Base-by-base conservation (phyloP, 2,113 vertebrate genomes). In the Nannobrachium achirus region DNA sequence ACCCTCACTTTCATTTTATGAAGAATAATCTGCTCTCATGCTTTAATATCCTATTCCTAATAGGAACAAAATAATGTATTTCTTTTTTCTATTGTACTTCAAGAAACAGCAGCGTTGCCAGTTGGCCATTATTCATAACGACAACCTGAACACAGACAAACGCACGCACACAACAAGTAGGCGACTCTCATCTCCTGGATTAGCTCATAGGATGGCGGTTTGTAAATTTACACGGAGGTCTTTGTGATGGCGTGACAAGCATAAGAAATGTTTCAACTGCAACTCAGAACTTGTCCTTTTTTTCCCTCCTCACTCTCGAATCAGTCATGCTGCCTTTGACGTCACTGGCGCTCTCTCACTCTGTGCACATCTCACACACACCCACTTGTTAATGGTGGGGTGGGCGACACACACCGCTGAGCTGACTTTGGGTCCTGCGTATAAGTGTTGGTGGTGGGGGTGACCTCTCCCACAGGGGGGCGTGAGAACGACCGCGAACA, bases 401-500 rank as follows among this genome's bases (percentile, higher is more conserved):
- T 33, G 25, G 25, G 25, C 25, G 25, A 33, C 25, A 33, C 25
- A 33, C 25, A 75, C 49, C 42, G 74, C 68, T 41, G 55, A 50
- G 66, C 71, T 79, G 74, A 84, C 80, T 83, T 65, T 71, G 80
- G 75, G 48, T 69, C 52, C 57, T 8, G 20, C 52, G 46, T 71
- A 72, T 1, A 67, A 74, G 73, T 86, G 79, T 79, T 73, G 46
- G 75, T 73, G 46, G 75, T 1, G 65, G 38, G 81, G 61, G 69
- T 85, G 88, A 91, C 88, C 86, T 86, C 76, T 69, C 53, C n/a
- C 0, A 15, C 57, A 67, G 16, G 65, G 79, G 85, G 82, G 83
- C 88, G 84, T 91, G 88, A 89, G 86, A 91, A 89, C 81, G 1
- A 39, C 39, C 18, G 55, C 39, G 44, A 84, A 89, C 83, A 88